Conservation (phyloP, 2,797 vertebrate genomes). For the Gallinago stenura region DNA sequence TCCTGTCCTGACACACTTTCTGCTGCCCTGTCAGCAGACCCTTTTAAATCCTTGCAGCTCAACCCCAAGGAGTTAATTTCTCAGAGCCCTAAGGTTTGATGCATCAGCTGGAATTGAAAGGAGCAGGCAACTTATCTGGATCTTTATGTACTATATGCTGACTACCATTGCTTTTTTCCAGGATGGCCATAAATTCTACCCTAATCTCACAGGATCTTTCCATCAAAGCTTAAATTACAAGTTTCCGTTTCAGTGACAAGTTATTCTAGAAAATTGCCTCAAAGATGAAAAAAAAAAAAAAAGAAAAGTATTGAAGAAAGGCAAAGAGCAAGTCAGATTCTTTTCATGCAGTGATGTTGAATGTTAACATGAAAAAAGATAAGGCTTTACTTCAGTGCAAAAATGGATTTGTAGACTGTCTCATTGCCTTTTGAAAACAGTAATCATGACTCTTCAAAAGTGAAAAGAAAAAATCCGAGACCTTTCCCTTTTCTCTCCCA, state of each 20-base stretch:
- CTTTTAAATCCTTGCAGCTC: neutral
- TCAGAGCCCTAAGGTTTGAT: neutral
- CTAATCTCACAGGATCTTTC: neutral
- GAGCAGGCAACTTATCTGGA: rapidly evolving
- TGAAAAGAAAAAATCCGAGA: neutral
- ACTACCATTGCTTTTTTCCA: neutral
- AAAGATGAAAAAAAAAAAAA: neutral
- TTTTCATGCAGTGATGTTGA: neutral
- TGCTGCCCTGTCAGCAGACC: neutral
- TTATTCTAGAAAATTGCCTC: neutral
- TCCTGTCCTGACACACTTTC: neutral
- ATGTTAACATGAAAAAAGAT: neutral
- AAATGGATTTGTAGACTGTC: neutral
- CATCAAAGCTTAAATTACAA: neutral
- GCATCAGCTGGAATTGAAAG: neutral
- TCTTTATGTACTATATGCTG: neutral
- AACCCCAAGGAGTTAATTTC: neutral
- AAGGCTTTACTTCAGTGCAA: neutral
- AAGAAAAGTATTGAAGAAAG: neutral
- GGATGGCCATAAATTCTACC: neutral
- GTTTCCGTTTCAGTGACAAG: neutral
- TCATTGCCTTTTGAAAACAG: neutral
- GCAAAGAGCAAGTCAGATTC: neutral
- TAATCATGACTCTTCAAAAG: neutral
- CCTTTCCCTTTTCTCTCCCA: neutral